Percentiles rank a stretch among this genome's conserved stretches.
Evolutionary conservation across 2,797 vertebrate species (phyloP).

Genomic region (Chrosomus eos): DNA sequence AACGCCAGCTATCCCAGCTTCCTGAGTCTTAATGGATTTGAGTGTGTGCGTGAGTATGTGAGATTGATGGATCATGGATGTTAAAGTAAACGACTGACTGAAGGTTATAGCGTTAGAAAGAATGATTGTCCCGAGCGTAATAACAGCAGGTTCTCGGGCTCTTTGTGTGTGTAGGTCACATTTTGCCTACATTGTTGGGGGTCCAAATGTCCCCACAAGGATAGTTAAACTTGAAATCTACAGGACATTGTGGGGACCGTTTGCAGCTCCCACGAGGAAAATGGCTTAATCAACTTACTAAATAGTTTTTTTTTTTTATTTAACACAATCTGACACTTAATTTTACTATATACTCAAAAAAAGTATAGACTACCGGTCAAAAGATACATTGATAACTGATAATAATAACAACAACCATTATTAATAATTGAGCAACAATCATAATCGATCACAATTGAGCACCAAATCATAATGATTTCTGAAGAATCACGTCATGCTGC

Average conservation of each 20-base stretch:
- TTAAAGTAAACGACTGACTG: constrained; percentile 51
- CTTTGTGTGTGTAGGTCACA: constrained; percentile 5
- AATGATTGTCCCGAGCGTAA: constrained; percentile 25
- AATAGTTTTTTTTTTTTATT: not conserved
- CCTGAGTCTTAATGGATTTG: constrained; percentile 42
- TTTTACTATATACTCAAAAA: not conserved
- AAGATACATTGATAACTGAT: not conserved
- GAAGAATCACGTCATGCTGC: not conserved
- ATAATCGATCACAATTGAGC: not conserved
- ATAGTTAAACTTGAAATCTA: constrained; percentile 24
- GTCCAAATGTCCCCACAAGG: constrained; percentile 10
- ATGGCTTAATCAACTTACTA: constrained; percentile 1
- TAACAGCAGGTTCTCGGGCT: not conserved
- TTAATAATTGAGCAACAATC: not conserved
- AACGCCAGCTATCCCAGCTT: constrained; percentile 32
- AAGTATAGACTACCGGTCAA: not conserved
- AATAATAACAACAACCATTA: not conserved
- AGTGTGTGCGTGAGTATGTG: constrained; percentile 44
- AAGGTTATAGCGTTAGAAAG: constrained; percentile 36
- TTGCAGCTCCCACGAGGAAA: not conserved
- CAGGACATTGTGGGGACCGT: not conserved
- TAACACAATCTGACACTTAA: not conserved
- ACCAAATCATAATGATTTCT: not conserved
- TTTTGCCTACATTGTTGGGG: not conserved
- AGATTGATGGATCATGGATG: constrained; percentile 51